A percentile compares a stretch with the other conserved stretches of the same genome.
Conservation (phyloP, 2,888 invertebrate genomes). For the Elaeidobius kamerunicus region DNA sequence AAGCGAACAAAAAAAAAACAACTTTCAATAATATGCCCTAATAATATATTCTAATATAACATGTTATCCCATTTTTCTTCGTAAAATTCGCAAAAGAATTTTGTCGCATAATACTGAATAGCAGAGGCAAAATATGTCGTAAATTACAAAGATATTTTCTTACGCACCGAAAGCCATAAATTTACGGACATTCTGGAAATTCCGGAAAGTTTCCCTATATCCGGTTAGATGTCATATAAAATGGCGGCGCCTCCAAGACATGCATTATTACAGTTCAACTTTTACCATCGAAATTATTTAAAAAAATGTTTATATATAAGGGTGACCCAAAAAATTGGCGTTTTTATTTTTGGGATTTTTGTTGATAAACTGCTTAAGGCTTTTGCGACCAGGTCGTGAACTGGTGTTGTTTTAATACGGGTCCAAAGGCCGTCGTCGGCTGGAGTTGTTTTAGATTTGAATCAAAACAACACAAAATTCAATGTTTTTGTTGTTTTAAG, state of each 20-base stretch:
- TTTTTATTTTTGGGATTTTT: too few relatives aligned
- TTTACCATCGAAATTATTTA: conserved; percentile 1
- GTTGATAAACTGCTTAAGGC: too few relatives aligned
- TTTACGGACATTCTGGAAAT: conserved; percentile 39
- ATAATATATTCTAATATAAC: too few relatives aligned
- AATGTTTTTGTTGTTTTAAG: too few relatives aligned
- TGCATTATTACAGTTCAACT: conserved; percentile 24
- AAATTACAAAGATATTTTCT: conserved; percentile 32
- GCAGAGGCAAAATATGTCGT: conserved; percentile 18
- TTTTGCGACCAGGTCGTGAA: too few relatives aligned
- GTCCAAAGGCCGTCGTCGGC: too few relatives aligned
- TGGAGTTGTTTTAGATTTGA: too few relatives aligned
- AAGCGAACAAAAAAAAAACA: too few relatives aligned
- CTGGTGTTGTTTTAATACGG: too few relatives aligned
- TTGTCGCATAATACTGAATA: neutral
- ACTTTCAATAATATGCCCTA: neutral
- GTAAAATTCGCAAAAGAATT: neutral
- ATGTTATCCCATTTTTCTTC: neutral
- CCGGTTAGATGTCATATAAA: conserved; percentile 35
- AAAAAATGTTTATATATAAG: neutral
- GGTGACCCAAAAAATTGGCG: too few relatives aligned
- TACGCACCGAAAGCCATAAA: conserved; percentile 39
- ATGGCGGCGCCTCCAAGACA: conserved; percentile 15
- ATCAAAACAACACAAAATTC: too few relatives aligned
- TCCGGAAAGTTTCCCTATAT: conserved; percentile 38